Percentiles rank a stretch among this genome's conserved stretches.
phyloP scores from a whole-genome alignment of 2,797 vertebrate species.

The Sebastes glaucus region DNA sequence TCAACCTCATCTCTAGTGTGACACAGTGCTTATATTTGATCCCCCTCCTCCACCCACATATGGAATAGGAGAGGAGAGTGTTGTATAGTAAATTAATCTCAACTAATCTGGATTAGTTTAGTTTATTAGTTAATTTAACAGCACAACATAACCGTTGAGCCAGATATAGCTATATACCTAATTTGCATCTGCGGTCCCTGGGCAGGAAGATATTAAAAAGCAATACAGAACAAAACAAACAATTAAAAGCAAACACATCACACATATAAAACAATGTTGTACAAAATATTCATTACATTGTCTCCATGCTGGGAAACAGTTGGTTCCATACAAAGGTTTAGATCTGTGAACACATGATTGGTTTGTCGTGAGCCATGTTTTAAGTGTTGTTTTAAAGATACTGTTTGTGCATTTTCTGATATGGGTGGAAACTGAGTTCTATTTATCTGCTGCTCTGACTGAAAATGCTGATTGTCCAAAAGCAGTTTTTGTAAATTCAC shows the following conservation, averaged over 20 bases:
- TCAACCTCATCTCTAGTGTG: constrained; percentile 27
- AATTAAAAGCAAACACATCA: background rate
- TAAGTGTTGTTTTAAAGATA: background rate
- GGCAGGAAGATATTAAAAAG: background rate
- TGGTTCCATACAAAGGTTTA: background rate
- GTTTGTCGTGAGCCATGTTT: background rate
- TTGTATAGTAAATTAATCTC: no score
- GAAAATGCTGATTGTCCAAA: background rate
- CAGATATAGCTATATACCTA: background rate
- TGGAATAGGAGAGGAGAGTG: background rate
- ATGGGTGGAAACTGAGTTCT: background rate
- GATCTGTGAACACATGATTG: background rate
- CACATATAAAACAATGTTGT: background rate
- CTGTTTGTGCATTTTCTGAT: background rate
- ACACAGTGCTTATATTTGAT: background rate
- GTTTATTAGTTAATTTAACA: background rate
- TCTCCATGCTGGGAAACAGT: background rate
- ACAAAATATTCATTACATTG: background rate
- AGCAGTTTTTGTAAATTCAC: background rate
- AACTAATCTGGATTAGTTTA: background rate
- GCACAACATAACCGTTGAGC: background rate
- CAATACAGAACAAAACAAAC: background rate
- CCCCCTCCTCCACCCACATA: background rate
- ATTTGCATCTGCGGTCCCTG: no score
- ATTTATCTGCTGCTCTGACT: background rate